These are phyloP conservation scores for Pyrochroa serraticornis DNA, from an alignment of 2,888 invertebrate genomes.

Conservation along the genomic window DNA sequence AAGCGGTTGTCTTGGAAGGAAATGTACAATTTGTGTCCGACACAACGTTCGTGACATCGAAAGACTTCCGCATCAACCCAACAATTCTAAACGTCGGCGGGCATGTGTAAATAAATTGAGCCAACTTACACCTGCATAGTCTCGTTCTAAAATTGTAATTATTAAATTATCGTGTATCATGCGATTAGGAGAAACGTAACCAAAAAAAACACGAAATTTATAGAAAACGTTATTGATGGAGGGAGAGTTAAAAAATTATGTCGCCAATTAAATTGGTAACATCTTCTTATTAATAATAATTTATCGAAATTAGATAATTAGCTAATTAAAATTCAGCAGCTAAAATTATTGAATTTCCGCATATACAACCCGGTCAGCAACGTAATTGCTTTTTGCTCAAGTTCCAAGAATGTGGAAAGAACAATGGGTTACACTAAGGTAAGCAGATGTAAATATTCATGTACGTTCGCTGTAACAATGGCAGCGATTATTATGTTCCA, in stretches of 20 bases:
- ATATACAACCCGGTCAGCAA: slow-evolving; percentile 20
- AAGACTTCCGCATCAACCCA: slow-evolving; percentile 33
- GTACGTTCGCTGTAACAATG: slow-evolving; percentile 42
- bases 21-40: slow-evolving; percentile 37
- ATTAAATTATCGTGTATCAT: slow-evolving; percentile 28
- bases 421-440: slow-evolving; percentile 46
- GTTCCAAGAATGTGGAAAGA: slow-evolving; percentile 41
- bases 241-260: slow-evolving; percentile 5
- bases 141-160: slow-evolving; percentile 22
- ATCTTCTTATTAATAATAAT: slow-evolving; percentile 11
- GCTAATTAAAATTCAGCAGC: slow-evolving; percentile 11
- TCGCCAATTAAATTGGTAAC: slow-evolving; percentile 22
- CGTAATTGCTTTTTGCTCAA: slow-evolving; percentile 41
- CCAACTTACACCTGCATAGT: slow-evolving; percentile 25
- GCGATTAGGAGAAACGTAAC: slow-evolving; percentile 11
- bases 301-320: neutral
- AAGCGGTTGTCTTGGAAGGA: slow-evolving; percentile 28
- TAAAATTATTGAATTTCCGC: slow-evolving; percentile 23
- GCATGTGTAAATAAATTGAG: slow-evolving; percentile 33
- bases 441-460: slow-evolving; percentile 49
- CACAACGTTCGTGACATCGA: slow-evolving; percentile 39
- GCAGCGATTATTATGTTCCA: slow-evolving; percentile 44
- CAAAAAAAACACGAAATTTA: slow-evolving; percentile 11
- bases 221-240: slow-evolving; percentile 8
- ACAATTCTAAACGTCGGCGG: slow-evolving; percentile 33